Conservation (phyloP, 2,113 vertebrate genomes). For the Parotia lawesii region DNA sequence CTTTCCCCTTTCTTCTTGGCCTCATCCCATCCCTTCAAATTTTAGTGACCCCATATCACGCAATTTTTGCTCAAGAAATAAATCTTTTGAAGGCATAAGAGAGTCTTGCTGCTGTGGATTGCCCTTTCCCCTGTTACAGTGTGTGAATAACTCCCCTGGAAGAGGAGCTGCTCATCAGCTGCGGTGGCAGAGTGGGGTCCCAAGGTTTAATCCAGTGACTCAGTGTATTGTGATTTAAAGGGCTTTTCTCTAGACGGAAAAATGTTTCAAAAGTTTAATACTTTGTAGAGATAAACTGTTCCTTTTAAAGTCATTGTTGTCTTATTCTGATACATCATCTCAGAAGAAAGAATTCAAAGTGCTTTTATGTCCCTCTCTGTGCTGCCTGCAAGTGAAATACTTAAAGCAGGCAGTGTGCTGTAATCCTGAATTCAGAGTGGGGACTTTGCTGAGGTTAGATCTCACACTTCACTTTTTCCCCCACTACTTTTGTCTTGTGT, state of each 20-base stretch:
- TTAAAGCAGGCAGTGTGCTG: neutral
- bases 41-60: neutral
- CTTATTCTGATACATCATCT: constrained; percentile 13
- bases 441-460: neutral
- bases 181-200: neutral
- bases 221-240: constrained; percentile 7
- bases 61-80: constrained; percentile 20
- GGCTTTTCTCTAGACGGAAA: neutral
- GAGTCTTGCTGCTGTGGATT: neutral
- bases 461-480: neutral
- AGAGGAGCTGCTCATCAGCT: neutral
- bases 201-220: constrained; percentile 14
- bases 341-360: constrained; percentile 18
- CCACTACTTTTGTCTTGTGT: neutral
- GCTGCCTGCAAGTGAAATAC: constrained; percentile 5
- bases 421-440: neutral
- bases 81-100: neutral
- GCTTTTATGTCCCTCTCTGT: neutral
- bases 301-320: constrained; percentile 48
- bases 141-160: neutral
- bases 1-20: neutral
- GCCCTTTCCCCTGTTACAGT: neutral
- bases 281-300: constrained; percentile 59
- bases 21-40: neutral
- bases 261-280: constrained; percentile 19